Evolutionary conservation across 2,113 vertebrate species (phyloP).

Genomic region (Sakesphorus luctuosus): DNA sequence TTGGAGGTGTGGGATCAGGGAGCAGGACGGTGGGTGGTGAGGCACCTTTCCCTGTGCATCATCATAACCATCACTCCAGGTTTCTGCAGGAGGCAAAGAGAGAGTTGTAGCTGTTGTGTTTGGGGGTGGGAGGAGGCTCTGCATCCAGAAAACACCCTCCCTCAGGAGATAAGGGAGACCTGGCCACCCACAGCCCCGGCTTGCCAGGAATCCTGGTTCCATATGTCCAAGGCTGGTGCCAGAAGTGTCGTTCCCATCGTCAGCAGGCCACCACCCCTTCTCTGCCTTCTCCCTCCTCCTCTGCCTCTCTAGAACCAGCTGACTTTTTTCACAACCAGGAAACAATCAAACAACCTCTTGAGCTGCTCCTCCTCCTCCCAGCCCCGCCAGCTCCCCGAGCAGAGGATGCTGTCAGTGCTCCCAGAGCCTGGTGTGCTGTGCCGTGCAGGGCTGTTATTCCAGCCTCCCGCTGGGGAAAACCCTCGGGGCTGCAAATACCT

Average conservation of each 20-base stretch:
- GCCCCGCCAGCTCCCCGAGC: neutral
- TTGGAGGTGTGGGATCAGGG: neutral
- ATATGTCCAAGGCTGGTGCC: neutral
- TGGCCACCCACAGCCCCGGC: constrained; percentile 27
- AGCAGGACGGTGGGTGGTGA: accelerated
- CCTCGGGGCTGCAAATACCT: constrained; percentile 36
- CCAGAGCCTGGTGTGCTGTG: neutral
- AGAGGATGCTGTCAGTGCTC: constrained; percentile 24
- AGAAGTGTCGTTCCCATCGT: neutral
- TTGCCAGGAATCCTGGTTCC: constrained; percentile 30
- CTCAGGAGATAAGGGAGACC: neutral
- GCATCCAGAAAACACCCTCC: neutral
- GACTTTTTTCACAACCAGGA: constrained; percentile 48
- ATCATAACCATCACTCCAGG: neutral
- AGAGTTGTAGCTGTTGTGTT: neutral
- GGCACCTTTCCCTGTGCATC: neutral
- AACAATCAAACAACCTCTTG: constrained; percentile 47
- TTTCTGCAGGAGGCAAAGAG: neutral
- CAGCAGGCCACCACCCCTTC: neutral
- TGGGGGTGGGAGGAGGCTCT: neutral
- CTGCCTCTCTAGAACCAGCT: neutral
- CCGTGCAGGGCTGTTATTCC: constrained; percentile 5
- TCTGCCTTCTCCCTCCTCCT: neutral
- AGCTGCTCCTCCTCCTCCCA: constrained; percentile 44
- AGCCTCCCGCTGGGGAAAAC: constrained; percentile 43